Conservation (phyloP, 1,140 invertebrate genomes). For the Drosophila serrata region DNA sequence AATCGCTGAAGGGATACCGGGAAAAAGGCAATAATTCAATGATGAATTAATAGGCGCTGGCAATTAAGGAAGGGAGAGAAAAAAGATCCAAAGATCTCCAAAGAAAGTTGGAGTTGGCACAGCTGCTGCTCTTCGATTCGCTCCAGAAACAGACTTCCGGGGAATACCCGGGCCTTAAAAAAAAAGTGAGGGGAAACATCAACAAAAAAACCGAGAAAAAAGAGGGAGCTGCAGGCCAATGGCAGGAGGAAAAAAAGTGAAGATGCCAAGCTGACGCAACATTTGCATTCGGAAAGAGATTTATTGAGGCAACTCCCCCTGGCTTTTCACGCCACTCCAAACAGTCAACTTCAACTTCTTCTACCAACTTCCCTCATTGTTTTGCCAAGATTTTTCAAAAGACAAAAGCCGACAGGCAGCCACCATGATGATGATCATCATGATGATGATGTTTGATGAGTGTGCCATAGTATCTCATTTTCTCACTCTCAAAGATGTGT, state of each 20-base stretch:
- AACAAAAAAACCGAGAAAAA: conserved; percentile 41
- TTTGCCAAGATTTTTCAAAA: conserved; percentile 22
- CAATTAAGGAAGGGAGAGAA: conserved; percentile 52
- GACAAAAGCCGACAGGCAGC: conserved; percentile 19
- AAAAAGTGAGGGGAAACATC: conserved; percentile 60
- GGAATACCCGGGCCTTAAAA: conserved; percentile 50
- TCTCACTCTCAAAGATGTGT: conserved; percentile 41
- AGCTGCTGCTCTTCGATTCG: conserved; percentile 64
- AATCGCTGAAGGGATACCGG: conserved; percentile 30
- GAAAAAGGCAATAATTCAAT: conserved; percentile 65
- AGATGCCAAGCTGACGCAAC: conserved; percentile 63
- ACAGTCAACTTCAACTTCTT: conserved; percentile 31
- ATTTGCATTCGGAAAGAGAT: conserved; percentile 80
- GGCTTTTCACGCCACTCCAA: conserved; percentile 46
- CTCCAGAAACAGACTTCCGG: conserved; percentile 73
- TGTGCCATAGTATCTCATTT: conserved; percentile 47
- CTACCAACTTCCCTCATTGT: conserved; percentile 12
- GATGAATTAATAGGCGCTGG: conserved; percentile 69
- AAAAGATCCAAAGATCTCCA: conserved; percentile 19
- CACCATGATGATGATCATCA: conserved; percentile 6
- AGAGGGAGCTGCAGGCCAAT: neutral
- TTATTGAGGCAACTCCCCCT: conserved; percentile 61
- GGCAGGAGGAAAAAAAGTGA: conserved; percentile 28
- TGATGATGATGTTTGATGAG: conserved; percentile 43
- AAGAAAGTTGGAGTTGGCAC: conserved; percentile 46